phyloP scores from a whole-genome alignment of 2,888 invertebrate species.

The Trichacis sp. region DNA sequence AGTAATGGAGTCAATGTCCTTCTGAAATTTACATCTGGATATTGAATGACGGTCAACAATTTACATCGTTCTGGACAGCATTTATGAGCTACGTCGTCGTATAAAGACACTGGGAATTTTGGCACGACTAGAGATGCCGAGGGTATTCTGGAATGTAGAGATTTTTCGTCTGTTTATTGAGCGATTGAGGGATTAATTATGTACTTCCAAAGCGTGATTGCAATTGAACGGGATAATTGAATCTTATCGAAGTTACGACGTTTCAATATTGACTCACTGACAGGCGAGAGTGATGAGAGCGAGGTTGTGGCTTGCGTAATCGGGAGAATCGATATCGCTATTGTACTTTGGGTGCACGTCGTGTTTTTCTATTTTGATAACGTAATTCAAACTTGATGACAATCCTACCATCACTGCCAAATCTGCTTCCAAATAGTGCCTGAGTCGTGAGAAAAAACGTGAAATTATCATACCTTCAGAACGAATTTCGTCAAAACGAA shows the following conservation, averaged over 20 bases:
- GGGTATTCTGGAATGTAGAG: conserved; percentile 45
- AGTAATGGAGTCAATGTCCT: no score
- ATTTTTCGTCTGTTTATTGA: no score
- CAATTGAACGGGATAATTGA: neutral
- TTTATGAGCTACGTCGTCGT: conserved; percentile 47
- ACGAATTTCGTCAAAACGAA: no score
- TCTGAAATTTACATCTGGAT: conserved; percentile 35
- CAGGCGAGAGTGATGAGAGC: conserved; percentile 49
- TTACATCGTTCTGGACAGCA: conserved; percentile 47
- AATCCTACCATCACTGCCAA: conserved; percentile 45
- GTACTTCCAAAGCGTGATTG: neutral
- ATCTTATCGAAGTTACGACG: neutral
- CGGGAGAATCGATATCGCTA: conserved; percentile 37
- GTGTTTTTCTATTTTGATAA: conserved; percentile 46
- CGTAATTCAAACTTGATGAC: conserved; percentile 33
- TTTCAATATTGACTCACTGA: conserved; percentile 35
- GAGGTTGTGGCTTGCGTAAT: conserved; percentile 42
- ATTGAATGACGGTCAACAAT: conserved; percentile 44
- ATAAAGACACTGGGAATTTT: conserved; percentile 37
- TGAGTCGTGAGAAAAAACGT: conserved; percentile 11
- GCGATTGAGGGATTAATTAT: neutral
- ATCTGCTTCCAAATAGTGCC: conserved; percentile 43
- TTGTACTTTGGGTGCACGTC: conserved; percentile 48
- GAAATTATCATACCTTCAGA: no score
- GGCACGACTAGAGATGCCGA: conserved; percentile 28